These are phyloP conservation scores for Elymnias hypermnestra DNA, from an alignment of 1,140 invertebrate genomes.

Conservation along the genomic window DNA sequence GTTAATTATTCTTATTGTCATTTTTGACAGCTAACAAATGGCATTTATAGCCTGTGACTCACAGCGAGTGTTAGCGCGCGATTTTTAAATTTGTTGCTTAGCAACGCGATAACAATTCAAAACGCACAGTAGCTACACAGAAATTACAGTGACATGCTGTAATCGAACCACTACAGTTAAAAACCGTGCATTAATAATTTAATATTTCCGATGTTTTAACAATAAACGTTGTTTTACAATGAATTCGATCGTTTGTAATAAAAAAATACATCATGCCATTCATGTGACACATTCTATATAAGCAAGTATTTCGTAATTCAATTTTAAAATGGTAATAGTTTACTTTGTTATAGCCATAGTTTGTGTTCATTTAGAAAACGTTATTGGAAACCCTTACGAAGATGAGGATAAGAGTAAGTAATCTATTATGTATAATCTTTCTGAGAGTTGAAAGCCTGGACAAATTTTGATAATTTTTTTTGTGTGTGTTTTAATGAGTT, in stretches of 20 bases:
- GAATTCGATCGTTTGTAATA: background rate
- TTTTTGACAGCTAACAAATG: no score
- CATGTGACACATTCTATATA: no score
- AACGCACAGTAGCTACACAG: constrained; percentile 38
- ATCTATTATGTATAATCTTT: constrained; percentile 1
- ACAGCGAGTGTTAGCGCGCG: constrained; percentile 43
- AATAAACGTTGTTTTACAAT: background rate
- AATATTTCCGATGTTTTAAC: background rate
- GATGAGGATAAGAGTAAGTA: constrained; percentile 57
- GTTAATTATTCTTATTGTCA: background rate
- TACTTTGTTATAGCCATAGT: constrained; percentile 29
- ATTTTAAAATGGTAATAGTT: constrained; percentile 24
- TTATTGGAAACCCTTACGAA: constrained; percentile 33
- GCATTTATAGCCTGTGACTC: no score
- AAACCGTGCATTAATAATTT: background rate
- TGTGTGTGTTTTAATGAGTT: no score
- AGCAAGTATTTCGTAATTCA: no score
- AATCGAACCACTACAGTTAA: background rate
- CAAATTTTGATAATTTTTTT: no score
- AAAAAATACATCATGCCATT: no score
- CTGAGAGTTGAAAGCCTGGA: no score
- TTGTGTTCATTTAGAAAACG: constrained; percentile 23
- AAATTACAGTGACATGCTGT: constrained; percentile 22
- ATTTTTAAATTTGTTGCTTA: constrained; percentile 59
- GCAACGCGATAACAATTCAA: constrained; percentile 56